These are phyloP conservation scores for Aphyosemion australe DNA, from an alignment of 2,113 vertebrate genomes.

Conservation along the genomic window DNA sequence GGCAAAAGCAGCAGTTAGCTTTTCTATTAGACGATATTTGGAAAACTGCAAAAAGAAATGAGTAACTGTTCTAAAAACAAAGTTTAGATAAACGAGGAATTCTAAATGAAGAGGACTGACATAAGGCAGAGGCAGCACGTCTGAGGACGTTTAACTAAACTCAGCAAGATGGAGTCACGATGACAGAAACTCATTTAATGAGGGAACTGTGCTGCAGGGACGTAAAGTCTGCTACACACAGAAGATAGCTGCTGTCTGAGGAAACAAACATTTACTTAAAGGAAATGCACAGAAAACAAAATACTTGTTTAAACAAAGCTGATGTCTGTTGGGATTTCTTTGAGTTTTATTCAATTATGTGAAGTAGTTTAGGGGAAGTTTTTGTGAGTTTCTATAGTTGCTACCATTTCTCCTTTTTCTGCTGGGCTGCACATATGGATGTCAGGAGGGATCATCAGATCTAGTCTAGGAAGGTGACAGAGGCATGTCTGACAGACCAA, in stretches of 20 bases:
- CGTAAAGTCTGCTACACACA: too few relatives aligned
- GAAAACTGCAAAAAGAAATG: conserved; percentile 27
- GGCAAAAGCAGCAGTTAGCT: too few relatives aligned
- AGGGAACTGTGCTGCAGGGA: too few relatives aligned
- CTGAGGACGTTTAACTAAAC: conserved; percentile 17
- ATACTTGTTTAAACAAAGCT: too few relatives aligned
- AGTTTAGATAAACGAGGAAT: conserved; percentile 37
- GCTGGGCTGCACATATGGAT: conserved; percentile 1
- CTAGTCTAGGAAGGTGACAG: conserved; percentile 14
- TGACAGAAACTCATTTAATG: conserved; percentile 26
- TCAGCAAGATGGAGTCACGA: conserved; percentile 10
- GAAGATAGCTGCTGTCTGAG: neutral
- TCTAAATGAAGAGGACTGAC: conserved; percentile 28
- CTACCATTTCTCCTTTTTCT: too few relatives aligned
- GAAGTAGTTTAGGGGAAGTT: neutral
- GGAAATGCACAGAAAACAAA: too few relatives aligned
- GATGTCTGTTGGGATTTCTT: too few relatives aligned
- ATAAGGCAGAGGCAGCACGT: conserved; percentile 27
- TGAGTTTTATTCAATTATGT: too few relatives aligned
- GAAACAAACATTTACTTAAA: conserved; percentile 23
- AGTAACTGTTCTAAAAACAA: too few relatives aligned
- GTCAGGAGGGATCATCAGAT: neutral
- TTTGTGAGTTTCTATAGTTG: conserved; percentile 8
- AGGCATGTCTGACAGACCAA: conserved; percentile 31
- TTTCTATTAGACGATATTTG: too few relatives aligned